These are phyloP conservation scores for Coregonus sp. DNA, from an alignment of 2,797 vertebrate species.

Conservation along the genomic window DNA sequence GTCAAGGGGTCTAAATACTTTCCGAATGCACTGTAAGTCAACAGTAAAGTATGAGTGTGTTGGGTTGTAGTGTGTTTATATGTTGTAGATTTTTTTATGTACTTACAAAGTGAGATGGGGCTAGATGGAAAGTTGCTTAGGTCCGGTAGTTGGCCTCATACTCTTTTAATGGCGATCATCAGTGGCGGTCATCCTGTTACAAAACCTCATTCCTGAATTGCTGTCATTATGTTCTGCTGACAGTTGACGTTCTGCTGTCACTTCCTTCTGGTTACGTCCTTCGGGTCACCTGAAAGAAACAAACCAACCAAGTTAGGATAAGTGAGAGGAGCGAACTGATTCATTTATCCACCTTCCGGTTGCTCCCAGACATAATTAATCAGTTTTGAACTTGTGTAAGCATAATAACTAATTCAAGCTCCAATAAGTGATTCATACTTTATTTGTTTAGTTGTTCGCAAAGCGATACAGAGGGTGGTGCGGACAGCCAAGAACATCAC, in stretches of 20 bases:
- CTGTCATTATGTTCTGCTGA: conserved; percentile 45
- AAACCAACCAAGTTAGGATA: not conserved
- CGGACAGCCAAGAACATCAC: too few species aligned
- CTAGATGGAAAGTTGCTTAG: conserved; percentile 39
- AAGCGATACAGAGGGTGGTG: too few species aligned
- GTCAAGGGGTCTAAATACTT: too few species aligned
- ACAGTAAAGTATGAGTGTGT: too few species aligned
- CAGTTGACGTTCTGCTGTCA: not conserved
- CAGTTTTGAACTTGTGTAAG: not conserved
- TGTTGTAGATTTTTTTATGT: not conserved
- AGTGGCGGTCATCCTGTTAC: conserved; percentile 8
- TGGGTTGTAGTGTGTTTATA: too few species aligned
- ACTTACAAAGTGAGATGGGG: conserved; percentile 55
- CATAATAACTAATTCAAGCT: too few species aligned
- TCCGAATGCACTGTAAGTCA: too few species aligned
- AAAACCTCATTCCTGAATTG: conserved; percentile 9
- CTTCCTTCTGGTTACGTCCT: conserved; percentile 1
- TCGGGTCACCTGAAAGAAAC: conserved; percentile 38
- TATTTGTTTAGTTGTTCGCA: too few species aligned
- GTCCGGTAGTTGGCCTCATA: conserved; percentile 60
- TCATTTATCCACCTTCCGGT: too few species aligned
- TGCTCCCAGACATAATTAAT: not conserved
- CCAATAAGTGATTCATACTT: too few species aligned
- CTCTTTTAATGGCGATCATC: conserved; percentile 39
- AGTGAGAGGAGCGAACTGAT: not conserved